Percentiles rank a stretch among this genome's conserved stretches.
Conservation (phyloP, 2,888 invertebrate genomes). For the Sarcophaga variegata region DNA sequence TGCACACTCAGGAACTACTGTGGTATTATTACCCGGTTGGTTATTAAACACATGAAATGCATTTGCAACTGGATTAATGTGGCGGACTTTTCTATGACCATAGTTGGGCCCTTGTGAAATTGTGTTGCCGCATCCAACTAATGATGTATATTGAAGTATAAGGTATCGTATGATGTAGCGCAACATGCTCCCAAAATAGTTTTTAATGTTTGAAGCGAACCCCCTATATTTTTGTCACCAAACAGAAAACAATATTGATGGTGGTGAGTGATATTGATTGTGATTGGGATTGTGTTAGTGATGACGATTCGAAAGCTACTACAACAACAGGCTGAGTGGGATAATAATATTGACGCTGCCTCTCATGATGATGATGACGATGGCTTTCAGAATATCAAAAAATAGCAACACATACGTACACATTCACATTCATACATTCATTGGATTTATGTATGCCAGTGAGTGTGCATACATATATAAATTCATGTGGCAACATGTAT, state of each 20-base stretch:
- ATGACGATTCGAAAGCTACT: constrained; percentile 37
- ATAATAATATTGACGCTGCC: constrained; percentile 14
- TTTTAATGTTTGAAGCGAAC: background rate
- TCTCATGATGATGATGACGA: constrained; percentile 12
- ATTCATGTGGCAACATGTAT: background rate
- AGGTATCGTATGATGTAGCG: too few relatives aligned
- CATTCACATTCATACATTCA: background rate
- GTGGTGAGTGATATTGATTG: constrained; percentile 2
- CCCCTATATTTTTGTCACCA: background rate
- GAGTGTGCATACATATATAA: background rate
- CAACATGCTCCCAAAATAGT: too few relatives aligned
- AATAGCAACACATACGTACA: constrained; percentile 44
- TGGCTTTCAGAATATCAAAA: constrained; percentile 39
- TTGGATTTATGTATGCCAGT: background rate
- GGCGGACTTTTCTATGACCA: too few relatives aligned
- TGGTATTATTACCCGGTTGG: too few relatives aligned
- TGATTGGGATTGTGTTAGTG: constrained; percentile 10
- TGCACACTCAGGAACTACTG: too few relatives aligned
- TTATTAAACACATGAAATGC: too few relatives aligned
- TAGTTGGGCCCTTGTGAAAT: too few relatives aligned
- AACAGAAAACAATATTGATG: constrained; percentile 8
- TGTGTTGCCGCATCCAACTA: too few relatives aligned
- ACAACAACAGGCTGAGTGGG: constrained; percentile 3
- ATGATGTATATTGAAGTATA: too few relatives aligned
- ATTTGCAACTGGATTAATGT: too few relatives aligned